Base-by-base conservation (phyloP, 2,113 vertebrate genomes). In the Leiothrix lutea region DNA sequence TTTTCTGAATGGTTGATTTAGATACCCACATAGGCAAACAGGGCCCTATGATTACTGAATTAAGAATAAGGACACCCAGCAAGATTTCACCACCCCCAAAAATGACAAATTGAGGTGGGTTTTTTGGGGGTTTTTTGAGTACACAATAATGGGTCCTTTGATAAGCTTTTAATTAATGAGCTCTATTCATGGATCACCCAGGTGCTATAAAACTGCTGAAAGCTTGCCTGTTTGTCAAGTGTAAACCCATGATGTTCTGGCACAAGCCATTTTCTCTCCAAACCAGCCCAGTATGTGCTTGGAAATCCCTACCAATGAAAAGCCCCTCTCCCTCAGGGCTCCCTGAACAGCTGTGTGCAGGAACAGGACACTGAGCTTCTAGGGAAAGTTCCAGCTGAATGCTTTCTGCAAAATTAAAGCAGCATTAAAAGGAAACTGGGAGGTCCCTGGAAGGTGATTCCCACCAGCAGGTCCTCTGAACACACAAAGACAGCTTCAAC, bases 91-190 rank as follows among this genome's bases (percentile, higher is more conserved):
- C 18, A 53, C 8, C 18, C 22, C 13, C 2, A 26, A 67, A 80
- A 40, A 64, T 24, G 8, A 81, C 12, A 57, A 75, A 86, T 24
- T 35, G 17, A 17, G 54, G 31, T 31, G 9, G 6, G 11, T 25
- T 19, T 54, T 28, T 40, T n/a, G n/a, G 36, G 36, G 45, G 8
- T 0, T 6, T 58, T 58, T 28, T 5, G 3, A 65, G 73, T 23
- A 19, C 4, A 25, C 54, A 47, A 75, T 40, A 88, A 33, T 73
- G 5, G 21, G 18, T 83, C 38, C 14, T 95, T 82, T 95, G 54
- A 88, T 90, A 86, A 74, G 35, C 6, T 77, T 86, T 44, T 60
- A 90, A 83, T 51, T 90, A 77, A 62, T 66, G 42, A 64, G 17
- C 62, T 73, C 20, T 33, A 48, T 51, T 88, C 29, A 33, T 31